Evolutionary conservation across 1,140 invertebrate species (phyloP), one percentile per base, ranked within the genome.

Genomic region (Parasteatoda tepidariorum): DNA sequence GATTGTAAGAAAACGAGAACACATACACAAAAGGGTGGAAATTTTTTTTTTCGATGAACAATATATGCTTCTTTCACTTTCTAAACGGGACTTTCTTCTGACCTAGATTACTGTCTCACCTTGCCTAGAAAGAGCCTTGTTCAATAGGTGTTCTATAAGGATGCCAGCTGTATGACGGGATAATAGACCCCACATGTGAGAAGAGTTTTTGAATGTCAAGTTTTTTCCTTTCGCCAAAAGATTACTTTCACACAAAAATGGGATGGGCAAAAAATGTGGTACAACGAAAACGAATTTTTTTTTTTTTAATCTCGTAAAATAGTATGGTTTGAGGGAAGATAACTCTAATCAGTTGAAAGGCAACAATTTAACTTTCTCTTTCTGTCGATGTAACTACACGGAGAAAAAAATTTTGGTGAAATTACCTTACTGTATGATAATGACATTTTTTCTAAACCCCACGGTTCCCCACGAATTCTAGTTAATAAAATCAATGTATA

Each of bases 61-160:
- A 48, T 82, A 48, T 41, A 67, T 48, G 18, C 71, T 82, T 70
- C 67, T 55, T 82, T 71, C 78, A 71, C 78, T 82, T 82, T 71
- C 78, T 26, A 79, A 82, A 82, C 78, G 78, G 78, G 18, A 82
- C 67, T 75, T 75, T 75, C 67, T 78, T 78, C 78, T 82, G 78
- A 82, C 78, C 78, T 62, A 82, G 64, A 70, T 82, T 13, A 48
- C 33, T 9, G 33, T 30, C 24, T 59, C 76, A 79, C 76, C 76
- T 79, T 79, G 76, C 76, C 38, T n/a, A 18, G 22, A 34, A 28
- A 66, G 62, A 57, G 64, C 15, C n/a, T n/a, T 22, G 18, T 33
- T 67, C 64, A 67, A 67, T 67, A 38, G 64, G 64, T 67, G 64
- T 30, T 34, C 5, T 67, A 7, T 31, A 33, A 59, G 64, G 62